Base-by-base conservation (phyloP, 2,113 vertebrate genomes). In the Chloropsis hardwickii region DNA sequence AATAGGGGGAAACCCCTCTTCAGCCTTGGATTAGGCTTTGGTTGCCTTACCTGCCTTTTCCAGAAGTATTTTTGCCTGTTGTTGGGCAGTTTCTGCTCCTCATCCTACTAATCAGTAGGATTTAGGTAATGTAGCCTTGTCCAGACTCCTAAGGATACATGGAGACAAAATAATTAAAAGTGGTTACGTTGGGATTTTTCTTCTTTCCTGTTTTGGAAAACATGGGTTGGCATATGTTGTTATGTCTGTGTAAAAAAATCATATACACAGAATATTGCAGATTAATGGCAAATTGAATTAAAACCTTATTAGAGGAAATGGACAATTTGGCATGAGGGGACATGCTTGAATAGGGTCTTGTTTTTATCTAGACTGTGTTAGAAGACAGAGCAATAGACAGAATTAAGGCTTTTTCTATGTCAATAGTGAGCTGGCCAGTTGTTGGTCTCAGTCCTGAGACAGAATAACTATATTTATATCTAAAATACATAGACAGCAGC, bases 291-390 rank as follows among this genome's bases (percentile, higher is more conserved):
- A 61, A 66, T 14, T 42, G 42, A 74, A 74, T 87, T 71, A 57
- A 79, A 71, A 42, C 5, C 40, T 65, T 22, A 60, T 50, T 67
- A 74, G 79, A 70, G 69, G 28, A 74, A 76, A 74, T 47, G 7
- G 29, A 18, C 27, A 39, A 17, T 62, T 50, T 64, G 45, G 60
- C 0, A 0, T 14, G 33, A 76, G 29, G 12, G 47, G 6, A 80
- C 29, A 40, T 61, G 28, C 18, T 40, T 61, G n/a, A 61, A 29
- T 20, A 25, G 1, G 0, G 24, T 53, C 37, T 91, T 93, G 45
- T 6, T 92, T 93, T 82, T 56, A 28, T 45, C 23, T 23, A 28
- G 22, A 51, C 10, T 15, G 5, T 27, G 29, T 76, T 67, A 71
- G 50, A 58, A 62, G 35, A 66, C 44, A 62, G 44, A 48, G 33